Conservation (phyloP, 2,797 vertebrate genomes). For the Crax fasciolata region DNA sequence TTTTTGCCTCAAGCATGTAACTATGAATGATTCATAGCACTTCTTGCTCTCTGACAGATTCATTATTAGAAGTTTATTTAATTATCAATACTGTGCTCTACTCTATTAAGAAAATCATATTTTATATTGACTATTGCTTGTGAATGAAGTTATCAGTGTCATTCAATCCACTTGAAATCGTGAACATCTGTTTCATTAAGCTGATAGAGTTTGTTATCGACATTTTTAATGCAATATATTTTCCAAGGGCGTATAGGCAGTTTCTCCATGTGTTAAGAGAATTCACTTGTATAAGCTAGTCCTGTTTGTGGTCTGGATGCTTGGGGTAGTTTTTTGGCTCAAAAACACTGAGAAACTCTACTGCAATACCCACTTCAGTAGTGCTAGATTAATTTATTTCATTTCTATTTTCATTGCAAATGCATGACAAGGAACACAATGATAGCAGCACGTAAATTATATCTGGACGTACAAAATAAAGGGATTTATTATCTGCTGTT, state of each 20-base stretch:
- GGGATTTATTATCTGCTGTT: conserved; percentile 77
- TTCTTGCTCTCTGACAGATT: conserved; percentile 73
- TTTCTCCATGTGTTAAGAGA: conserved; percentile 26
- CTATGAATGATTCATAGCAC: conserved; percentile 77
- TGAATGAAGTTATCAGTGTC: conserved; percentile 78
- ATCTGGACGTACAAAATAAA: conserved; percentile 54
- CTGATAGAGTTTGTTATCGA: conserved; percentile 63
- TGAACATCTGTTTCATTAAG: conserved; percentile 73
- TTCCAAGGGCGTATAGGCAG: conserved; percentile 41
- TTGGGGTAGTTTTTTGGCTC: conserved; percentile 19
- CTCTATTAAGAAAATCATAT: conserved; percentile 80
- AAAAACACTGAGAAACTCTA: conserved; percentile 12
- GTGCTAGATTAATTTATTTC: conserved; percentile 62
- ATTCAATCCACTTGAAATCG: conserved; percentile 62
- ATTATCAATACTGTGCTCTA: conserved; percentile 77
- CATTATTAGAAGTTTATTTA: conserved; percentile 83
- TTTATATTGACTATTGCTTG: conserved; percentile 76
- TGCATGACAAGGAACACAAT: conserved; percentile 62
- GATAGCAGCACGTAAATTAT: conserved; percentile 75
- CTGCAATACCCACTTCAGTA: neutral
- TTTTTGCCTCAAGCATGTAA: conserved; percentile 73
- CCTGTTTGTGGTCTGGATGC: neutral
- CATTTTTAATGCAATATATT: conserved; percentile 49
- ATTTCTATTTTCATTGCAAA: conserved; percentile 64
- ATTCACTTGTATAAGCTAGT: neutral